A percentile compares a stretch with the other conserved stretches of the same genome.
These are phyloP conservation scores for Anhinga anhinga DNA, from an alignment of 2,113 vertebrate genomes.

Conservation along the genomic window DNA sequence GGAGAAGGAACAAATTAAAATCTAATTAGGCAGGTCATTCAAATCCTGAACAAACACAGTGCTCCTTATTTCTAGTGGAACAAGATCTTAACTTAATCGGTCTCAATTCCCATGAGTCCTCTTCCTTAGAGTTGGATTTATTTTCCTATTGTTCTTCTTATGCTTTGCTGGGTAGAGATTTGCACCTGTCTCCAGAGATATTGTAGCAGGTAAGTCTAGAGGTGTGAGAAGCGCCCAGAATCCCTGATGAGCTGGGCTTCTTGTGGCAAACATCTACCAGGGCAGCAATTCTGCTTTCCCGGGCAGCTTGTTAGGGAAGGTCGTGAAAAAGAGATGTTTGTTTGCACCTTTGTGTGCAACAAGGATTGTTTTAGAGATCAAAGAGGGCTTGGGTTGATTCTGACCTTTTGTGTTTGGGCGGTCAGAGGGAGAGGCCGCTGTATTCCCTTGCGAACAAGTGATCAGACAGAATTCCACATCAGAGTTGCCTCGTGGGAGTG, in stretches of 20 bases:
- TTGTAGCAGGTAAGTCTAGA: constrained; percentile 31
- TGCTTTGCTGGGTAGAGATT: constrained; percentile 62
- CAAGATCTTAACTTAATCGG: constrained; percentile 38
- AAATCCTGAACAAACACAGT: constrained; percentile 52
- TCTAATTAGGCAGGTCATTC: constrained; percentile 65
- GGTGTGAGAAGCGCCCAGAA: constrained; percentile 4
- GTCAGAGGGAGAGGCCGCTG: background rate
- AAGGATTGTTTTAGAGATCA: background rate
- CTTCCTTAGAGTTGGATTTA: constrained; percentile 49
- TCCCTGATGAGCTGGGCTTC: background rate
- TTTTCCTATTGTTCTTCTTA: constrained; percentile 33
- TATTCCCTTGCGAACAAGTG: background rate
- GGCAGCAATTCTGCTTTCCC: background rate
- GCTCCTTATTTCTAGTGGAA: constrained; percentile 58
- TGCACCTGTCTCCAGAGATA: background rate
- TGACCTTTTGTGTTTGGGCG: background rate
- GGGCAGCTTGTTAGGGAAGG: background rate
- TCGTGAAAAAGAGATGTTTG: background rate
- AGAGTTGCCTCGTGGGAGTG: background rate
- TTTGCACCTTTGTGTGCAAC: background rate
- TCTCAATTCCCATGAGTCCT: constrained; percentile 37
- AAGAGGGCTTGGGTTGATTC: background rate
- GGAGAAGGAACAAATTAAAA: constrained; percentile 56
- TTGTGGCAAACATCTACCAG: background rate
- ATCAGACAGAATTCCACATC: background rate